Base-by-base conservation (phyloP, 2,888 invertebrate genomes). In the Brachyptera risi region DNA sequence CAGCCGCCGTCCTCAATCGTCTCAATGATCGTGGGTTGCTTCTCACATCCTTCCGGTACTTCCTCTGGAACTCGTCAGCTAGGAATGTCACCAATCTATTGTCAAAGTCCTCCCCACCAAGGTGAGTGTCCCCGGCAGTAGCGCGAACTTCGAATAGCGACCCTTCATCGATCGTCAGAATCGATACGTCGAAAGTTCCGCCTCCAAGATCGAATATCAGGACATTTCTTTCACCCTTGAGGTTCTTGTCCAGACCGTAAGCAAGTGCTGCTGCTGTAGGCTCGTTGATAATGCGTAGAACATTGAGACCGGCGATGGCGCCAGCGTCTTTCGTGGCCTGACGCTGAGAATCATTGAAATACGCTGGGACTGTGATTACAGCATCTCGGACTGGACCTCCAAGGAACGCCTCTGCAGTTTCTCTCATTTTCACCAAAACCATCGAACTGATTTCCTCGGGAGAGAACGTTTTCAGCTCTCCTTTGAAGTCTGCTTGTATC, bases 81-180 rank as follows among this genome's bases (percentile, higher is more conserved):
- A 82, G 80, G 68, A 80, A 79, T 47, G 74, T 78, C 24, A 82
- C 80, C 77, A 82, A 76, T 7, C 80, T 73, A 64, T 78, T 80
- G 69, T 82, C 81, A 65, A 82, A 82, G 66, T 82, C 82, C 67
- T 82, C 82, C 4, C 82, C 82, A 13, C 81, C 82, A 42, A 82
- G 72, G 69, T 78, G 78, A 31, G 78, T 78, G 59, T 86, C 84
- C 58, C 83, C 83, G 50, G 82, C 80, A 9, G 83, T 86, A 1
- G 85, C 82, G 70, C 83, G 83, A 3, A 83, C 85, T 70, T 86
- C 85, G 71, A 86, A 86, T 66, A 86, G 82, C n/a, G n/a, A n/a
- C 26, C 84, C 84, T 68, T 85, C 83, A 69, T 84, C 84, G 69
- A 86, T 86, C 50, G 83, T 83, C 50, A 85, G 72, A 66, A 86